Conservation (phyloP, 2,888 invertebrate species). For the Pollenia labialis region DNA sequence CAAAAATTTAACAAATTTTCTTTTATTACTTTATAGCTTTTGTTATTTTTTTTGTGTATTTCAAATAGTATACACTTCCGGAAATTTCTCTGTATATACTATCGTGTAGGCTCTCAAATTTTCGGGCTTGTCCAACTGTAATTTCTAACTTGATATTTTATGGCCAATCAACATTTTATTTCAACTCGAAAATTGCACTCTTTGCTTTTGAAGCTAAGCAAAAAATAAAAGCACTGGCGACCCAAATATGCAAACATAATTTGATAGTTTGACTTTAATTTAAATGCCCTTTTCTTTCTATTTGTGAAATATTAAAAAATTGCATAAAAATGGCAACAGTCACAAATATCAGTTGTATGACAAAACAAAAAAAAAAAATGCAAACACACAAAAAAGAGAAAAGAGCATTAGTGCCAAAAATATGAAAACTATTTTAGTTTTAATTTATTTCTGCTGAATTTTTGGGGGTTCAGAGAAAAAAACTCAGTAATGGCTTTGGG, state of each 20-base stretch:
- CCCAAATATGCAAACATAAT: background rate
- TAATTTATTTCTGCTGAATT: conserved; percentile 20
- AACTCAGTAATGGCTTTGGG: conserved; percentile 9
- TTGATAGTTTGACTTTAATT: conserved; percentile 40
- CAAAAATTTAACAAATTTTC: too few species aligned
- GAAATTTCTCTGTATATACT: too few species aligned
- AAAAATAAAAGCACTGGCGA: too few species aligned
- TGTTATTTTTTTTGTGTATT: too few species aligned
- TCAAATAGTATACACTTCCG: too few species aligned
- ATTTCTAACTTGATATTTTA: too few species aligned
- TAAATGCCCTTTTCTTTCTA: background rate
- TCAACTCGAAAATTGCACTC: too few species aligned
- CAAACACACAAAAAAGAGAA: conserved; percentile 8
- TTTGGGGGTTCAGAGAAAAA: conserved; percentile 4
- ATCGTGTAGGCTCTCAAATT: too few species aligned
- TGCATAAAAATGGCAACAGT: conserved; percentile 21
- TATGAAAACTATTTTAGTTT: conserved; percentile 22
- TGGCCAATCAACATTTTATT: too few species aligned
- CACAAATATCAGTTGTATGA: conserved; percentile 17
- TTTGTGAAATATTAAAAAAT: background rate
- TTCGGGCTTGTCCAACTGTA: too few species aligned
- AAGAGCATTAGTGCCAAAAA: conserved; percentile 38
- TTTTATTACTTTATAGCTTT: too few species aligned
- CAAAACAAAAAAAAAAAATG: background rate
- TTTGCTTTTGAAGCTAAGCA: too few species aligned